These are phyloP conservation scores for Chaunax sp. DNA, from an alignment of 2,797 vertebrate species.

Conservation along the genomic window DNA sequence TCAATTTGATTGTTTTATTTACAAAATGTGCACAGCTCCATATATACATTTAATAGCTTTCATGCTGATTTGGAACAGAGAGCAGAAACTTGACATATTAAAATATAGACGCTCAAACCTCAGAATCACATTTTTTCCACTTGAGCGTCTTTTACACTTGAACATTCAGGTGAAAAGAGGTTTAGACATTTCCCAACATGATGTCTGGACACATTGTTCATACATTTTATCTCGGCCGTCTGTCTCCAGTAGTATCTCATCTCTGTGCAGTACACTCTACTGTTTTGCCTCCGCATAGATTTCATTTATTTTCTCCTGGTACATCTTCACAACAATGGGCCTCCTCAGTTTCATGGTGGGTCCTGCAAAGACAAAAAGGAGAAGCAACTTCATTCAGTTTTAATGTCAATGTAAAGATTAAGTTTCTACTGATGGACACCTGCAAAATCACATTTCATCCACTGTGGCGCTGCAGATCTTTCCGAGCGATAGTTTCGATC, in stretches of 20 bases:
- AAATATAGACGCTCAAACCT: constrained; percentile 43
- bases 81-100: constrained; percentile 9
- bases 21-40: constrained; percentile 50
- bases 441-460: neutral
- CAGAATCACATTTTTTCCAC: neutral
- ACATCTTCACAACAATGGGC: constrained; percentile 83
- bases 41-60: constrained; percentile 53
- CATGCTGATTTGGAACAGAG: constrained; percentile 43
- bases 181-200: neutral
- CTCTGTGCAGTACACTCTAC: constrained; percentile 13
- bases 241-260: neutral
- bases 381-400: neutral
- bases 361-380: constrained; percentile 66
- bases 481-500: neutral
- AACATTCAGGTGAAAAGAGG: constrained; percentile 13
- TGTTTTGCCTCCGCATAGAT: constrained; percentile 71
- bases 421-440: neutral
- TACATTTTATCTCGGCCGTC: neutral
- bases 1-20: constrained; percentile 47
- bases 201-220: neutral
- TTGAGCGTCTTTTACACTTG: constrained; percentile 20
- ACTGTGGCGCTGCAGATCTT: neutral
- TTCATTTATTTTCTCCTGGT: constrained; percentile 80
- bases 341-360: constrained; percentile 87
- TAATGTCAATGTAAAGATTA: neutral